Base-by-base conservation (phyloP, 2,888 invertebrate species). In the Epinotia nisella region DNA sequence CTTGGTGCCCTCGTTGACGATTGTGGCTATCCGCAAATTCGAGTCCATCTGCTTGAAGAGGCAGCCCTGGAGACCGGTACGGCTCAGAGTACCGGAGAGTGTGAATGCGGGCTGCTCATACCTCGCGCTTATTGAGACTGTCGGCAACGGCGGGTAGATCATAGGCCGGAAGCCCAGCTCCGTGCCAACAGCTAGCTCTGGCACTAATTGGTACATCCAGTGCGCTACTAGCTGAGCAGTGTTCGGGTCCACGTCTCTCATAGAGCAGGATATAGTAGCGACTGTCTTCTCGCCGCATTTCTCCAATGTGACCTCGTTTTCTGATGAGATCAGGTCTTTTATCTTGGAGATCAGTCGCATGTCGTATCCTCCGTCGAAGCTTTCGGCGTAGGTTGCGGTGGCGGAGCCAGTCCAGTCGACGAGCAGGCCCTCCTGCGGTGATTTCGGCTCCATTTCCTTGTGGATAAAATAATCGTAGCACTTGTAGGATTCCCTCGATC, bases 301-400 rank as follows among this genome's bases (percentile, higher is more conserved):
- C 71, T 93, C 92, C 29, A 93, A 80, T 0, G 83, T 80, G 10
- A 92, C 78, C 80, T 93, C 93, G 0, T 89, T 90, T 79, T 93
- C 92, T 51, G 93, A 93, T 0, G 91, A 87, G 13, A 91, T 80
- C n/a, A 93, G 75, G 70, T 93, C 91, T 71, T 80, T 89, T 68
- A 93, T 92, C 75, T 85, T 90, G 0, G 93, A 91, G 1, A 88
- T 90, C 13, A 93, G 77, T 24, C 86, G 82, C 85, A 93, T 85
- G 74, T 89, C 84, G 76, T 88, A 89, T 0, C 80, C 87, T 0
- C 80, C 87, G 0, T 90, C 88, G 2, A 91, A 76, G 0, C 78
- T 75, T 68, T 92, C 90, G 15, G 81, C 85, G 77, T 93, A 93
- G 0, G 88, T 87, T 0, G 93, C 93, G 0, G 90, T 90, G 0